phyloP scores from a whole-genome alignment of 2,888 invertebrate species.

The Hyposoter didymator region DNA sequence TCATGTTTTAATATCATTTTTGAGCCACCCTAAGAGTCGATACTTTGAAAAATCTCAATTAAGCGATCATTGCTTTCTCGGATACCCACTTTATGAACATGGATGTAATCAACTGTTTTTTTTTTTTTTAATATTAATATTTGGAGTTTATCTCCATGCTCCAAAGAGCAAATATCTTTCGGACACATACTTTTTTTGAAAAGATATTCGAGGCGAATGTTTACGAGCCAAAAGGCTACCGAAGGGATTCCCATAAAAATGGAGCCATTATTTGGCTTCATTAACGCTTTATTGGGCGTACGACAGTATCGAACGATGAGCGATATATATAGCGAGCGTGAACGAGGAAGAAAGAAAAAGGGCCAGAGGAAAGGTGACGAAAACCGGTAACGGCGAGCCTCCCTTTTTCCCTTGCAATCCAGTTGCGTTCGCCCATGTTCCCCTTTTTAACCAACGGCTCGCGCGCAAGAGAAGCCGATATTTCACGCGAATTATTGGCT shows the following conservation, averaged over 20 bases:
- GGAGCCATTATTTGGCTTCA: slow-evolving; percentile 68
- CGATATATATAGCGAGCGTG: slow-evolving; percentile 47
- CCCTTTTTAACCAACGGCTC: slow-evolving; percentile 63
- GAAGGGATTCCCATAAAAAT: slow-evolving; percentile 63
- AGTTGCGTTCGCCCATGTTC: slow-evolving; percentile 36
- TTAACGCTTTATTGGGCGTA: slow-evolving; percentile 67
- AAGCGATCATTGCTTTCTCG: background rate
- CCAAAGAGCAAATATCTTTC: slow-evolving; percentile 1
- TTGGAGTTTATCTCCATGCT: background rate
- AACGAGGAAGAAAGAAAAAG: slow-evolving; percentile 38
- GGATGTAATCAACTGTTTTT: background rate
- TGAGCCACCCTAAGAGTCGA: background rate
- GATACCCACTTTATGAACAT: background rate
- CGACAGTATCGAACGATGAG: slow-evolving; percentile 60
- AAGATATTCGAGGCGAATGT: slow-evolving; percentile 54
- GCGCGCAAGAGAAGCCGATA: slow-evolving; percentile 69
- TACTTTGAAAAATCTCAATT: background rate
- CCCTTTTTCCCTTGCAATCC: slow-evolving; percentile 37
- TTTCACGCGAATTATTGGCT: slow-evolving; percentile 75
- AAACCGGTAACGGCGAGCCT: slow-evolving; percentile 32
- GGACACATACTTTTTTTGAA: slow-evolving; percentile 34
- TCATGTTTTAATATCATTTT: background rate
- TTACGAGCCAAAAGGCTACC: slow-evolving; percentile 56
- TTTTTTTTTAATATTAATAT: slow-evolving; percentile 4
- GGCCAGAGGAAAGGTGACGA: slow-evolving; percentile 53